Percentiles rank a stretch among this genome's conserved stretches.
Evolutionary conservation across 2,797 vertebrate genomes (phyloP).

Genomic region (Cygnus olor): DNA sequence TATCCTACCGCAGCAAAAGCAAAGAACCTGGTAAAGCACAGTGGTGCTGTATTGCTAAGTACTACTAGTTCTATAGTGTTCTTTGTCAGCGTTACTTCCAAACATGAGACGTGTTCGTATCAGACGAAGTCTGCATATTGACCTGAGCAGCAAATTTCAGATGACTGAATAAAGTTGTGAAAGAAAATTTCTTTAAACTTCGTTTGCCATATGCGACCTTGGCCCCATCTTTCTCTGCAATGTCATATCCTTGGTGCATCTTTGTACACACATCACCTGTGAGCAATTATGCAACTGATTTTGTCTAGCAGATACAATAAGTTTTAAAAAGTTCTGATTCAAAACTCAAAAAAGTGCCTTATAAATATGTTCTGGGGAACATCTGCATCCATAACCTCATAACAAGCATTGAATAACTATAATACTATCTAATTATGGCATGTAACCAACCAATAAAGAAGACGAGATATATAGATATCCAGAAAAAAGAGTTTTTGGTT

Average conservation of each 20-base stretch:
- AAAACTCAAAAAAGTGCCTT: neutral
- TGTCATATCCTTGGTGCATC: neutral
- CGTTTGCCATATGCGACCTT: neutral
- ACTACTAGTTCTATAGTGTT: neutral
- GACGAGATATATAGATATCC: neutral
- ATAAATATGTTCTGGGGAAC: neutral
- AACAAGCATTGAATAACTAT: neutral
- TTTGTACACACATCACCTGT: neutral
- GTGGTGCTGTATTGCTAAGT: neutral
- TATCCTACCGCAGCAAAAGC: neutral
- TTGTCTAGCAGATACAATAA: neutral
- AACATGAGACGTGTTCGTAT: neutral
- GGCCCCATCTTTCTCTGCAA: neutral
- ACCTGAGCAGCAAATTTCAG: neutral
- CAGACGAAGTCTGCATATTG: fast-evolving
- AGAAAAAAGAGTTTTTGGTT: neutral
- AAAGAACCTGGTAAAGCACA: neutral
- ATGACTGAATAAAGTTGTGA: neutral
- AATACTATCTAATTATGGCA: neutral
- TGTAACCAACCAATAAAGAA: neutral
- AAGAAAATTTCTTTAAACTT: neutral
- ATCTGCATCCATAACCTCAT: neutral
- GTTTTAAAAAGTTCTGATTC: neutral
- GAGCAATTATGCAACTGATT: neutral
- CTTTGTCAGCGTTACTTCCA: neutral